Base-by-base conservation (phyloP, 2,888 invertebrate species). In the Byasa hedistus region DNA sequence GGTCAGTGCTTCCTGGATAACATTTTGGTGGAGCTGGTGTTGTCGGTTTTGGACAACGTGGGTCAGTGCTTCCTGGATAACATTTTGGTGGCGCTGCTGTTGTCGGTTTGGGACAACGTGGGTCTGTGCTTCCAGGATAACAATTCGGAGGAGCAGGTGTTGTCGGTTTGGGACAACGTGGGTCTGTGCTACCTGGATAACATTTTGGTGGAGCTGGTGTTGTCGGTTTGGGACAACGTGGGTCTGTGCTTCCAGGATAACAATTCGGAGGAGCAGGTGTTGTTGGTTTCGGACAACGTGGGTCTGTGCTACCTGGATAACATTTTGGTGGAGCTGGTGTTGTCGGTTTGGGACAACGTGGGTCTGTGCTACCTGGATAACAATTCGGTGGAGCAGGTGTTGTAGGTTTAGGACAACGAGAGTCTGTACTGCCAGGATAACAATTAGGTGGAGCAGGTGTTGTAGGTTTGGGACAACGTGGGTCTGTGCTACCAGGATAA, bases 381-480 rank as follows among this genome's bases (percentile, higher is more conserved):
- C 84, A 83, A 64, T 78, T 79, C 10, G 73, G 66, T 70, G 81
- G 77, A 27, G 80, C 70, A 61, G 77, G 74, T 32, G 77, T 70
- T 5, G 82, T 76, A 57, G 78, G 77, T 66, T 76, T 78, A 66
- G 80, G 84, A 69, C 91, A 90, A 23, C 75, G 77, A 2, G 85
- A 85, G 22, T 87, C 84, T 1, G 73, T 74, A 0, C 85, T 83
- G 58, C 86, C 86, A 39, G 86, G 85, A 51, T 83, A 84, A 64
- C 86, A 85, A 65, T 66, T 69, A 24, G 75, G 73, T 70, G 79
- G 71, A 69, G 86, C 68, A 60, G 73, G 73, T 51, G 77, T 78
- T 27, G 77, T 69, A 23, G 79, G 57, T 78, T 79, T 79, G 2
- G 80, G 82, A 69, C 85, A 86, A 48, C 79, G 72, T 3, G 82